These are phyloP conservation scores for Melieria picta DNA, from an alignment of 2,888 invertebrate genomes.

Conservation along the genomic window DNA sequence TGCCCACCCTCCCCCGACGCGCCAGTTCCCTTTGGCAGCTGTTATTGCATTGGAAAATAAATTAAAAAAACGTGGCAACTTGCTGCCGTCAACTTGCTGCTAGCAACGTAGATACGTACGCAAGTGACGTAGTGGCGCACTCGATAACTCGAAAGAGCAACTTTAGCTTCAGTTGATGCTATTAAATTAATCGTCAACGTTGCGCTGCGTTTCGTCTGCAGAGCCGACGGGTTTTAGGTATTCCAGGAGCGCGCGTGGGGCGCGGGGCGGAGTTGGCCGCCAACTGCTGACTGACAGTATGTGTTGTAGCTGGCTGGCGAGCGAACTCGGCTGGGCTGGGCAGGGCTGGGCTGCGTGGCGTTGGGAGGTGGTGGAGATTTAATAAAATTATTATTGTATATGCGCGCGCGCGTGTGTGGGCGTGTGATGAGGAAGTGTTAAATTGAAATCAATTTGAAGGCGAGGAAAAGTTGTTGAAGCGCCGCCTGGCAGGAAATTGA, in stretches of 20 bases:
- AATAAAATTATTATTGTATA: slow-evolving; percentile 27
- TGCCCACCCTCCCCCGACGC: not conserved
- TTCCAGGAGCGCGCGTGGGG: not conserved
- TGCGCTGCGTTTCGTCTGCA: slow-evolving; percentile 17
- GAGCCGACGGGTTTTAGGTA: not conserved
- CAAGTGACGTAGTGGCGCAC: no score
- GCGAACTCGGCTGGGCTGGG: no score
- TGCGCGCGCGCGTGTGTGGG: not conserved
- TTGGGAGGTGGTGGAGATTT: not conserved
- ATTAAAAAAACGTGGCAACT: not conserved
- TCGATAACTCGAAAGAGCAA: slow-evolving; percentile 7
- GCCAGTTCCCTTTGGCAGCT: not conserved
- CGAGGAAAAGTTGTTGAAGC: no score
- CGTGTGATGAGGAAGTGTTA: not conserved
- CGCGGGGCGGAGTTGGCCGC: not conserved
- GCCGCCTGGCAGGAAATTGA: no score
- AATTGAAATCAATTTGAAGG: slow-evolving; percentile 22
- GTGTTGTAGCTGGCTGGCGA: no score
- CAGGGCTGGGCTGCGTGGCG: no score
- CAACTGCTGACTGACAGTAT: not conserved
- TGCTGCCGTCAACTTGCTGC: no score
- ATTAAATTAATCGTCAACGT: slow-evolving; percentile 28
- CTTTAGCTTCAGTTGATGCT: slow-evolving; percentile 18
- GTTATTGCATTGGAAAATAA: not conserved
- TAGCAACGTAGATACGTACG: no score